Evolutionary conservation across 2,888 invertebrate species (phyloP).

Genomic region (Napeogenes inachia): DNA sequence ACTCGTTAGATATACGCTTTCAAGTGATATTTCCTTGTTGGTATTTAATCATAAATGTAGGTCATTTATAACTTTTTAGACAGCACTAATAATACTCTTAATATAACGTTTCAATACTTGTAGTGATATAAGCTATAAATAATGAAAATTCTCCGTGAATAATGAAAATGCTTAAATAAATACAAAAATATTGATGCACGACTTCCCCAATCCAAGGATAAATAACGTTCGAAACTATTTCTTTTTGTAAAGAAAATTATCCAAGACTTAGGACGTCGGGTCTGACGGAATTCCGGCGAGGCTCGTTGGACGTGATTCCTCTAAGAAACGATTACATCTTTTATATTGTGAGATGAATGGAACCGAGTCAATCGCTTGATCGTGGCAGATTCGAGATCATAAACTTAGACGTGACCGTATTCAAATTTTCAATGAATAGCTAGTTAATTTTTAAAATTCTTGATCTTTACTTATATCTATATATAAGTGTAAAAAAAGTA

Average conservation of each 20-base stretch:
- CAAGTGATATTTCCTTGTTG: no score
- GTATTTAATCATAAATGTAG: no score
- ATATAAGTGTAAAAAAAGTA: no score
- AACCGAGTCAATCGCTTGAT: slow-evolving; percentile 33
- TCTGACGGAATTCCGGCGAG: slow-evolving; percentile 69
- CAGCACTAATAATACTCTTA: no score
- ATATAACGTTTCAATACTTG: no score
- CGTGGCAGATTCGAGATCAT: slow-evolving; percentile 3
- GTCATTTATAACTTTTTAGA: no score
- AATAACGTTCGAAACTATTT: slow-evolving; percentile 19
- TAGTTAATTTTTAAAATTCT: no score
- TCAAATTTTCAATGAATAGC: background rate
- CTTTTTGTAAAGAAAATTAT: slow-evolving; percentile 33
- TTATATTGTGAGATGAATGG: slow-evolving; percentile 69
- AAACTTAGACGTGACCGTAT: slow-evolving; percentile 8
- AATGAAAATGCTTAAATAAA: background rate
- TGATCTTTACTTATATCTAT: no score
- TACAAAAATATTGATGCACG: background rate
- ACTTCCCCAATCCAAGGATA: slow-evolving; percentile 7
- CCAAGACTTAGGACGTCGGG: slow-evolving; percentile 37
- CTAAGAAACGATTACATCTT: slow-evolving; percentile 64
- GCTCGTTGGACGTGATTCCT: slow-evolving; percentile 69
- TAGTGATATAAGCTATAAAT: no score
- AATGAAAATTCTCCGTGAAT: no score
- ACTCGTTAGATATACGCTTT: no score